Base-by-base conservation (phyloP, 2,113 vertebrate species). In the Calypte anna region DNA sequence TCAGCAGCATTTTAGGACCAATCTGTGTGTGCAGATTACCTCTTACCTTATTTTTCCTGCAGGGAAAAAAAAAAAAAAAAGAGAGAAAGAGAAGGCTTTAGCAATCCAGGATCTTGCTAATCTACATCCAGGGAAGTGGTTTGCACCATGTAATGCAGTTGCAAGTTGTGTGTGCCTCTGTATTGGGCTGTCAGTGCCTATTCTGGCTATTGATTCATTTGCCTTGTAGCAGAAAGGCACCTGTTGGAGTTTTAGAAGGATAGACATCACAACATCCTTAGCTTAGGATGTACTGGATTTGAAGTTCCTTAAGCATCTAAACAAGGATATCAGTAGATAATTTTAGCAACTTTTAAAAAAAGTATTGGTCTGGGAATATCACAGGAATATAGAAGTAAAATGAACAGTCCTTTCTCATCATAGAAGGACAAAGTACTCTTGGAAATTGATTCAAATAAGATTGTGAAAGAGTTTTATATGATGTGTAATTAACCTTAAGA, bases 401-500 rank as follows among this genome's bases (percentile, higher is more conserved):
- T 36, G 75, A 67, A 16, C 8, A 44, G 48, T 93, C 48, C 22
- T 85, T 91, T 90, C 70, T 86, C 63, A n/a, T 73, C 31, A 27
- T 6, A 14, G 44, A 90, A 69, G 76, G 40, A 86, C n/a, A 90
- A 83, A 59, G 72, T 82, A 83, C 82, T 90, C 62, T 68, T 40
- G 68, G 57, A 96, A 91, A 91, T 83, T 63, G 88, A 80, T 77
- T 95, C 89, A 95, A 95, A 96, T 91, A 92, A 94, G 88, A 77
- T 93, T 93, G 91, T 95, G 76, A 83, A 88, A 86, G 85, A 94
- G 72, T 93, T 94, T 91, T 95, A 77, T 68, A 51, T 95, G 76
- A 78, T 93, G 64, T 96, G 73, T 94, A 93, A 95, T 97, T 97
- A 96, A 97, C 95, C 88, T 96, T 94, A 91, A 68, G 90, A 95